phyloP scores from a whole-genome alignment of 2,888 invertebrate species.

The Drosophila macrospina region DNA sequence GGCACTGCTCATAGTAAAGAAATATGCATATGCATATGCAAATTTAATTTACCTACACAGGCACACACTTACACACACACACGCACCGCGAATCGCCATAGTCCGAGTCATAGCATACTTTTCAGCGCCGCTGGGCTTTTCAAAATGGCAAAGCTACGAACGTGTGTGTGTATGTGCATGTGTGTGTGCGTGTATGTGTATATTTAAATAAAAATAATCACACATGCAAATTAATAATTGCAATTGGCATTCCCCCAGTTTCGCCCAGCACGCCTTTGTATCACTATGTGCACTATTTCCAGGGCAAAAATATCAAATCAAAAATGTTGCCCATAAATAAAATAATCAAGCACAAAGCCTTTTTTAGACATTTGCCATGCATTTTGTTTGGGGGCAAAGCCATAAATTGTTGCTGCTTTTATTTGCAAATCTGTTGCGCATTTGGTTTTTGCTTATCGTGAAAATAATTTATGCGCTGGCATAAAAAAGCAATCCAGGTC shows the following conservation, averaged over 20 bases:
- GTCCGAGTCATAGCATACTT: slow-evolving; percentile 66
- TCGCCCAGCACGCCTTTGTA: slow-evolving; percentile 9
- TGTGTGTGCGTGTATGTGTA: slow-evolving; percentile 26
- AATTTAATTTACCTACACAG: slow-evolving; percentile 69
- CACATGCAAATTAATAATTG: slow-evolving; percentile 83
- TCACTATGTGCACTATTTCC: slow-evolving; percentile 31
- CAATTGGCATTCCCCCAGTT: slow-evolving; percentile 41
- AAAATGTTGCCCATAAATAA: slow-evolving; percentile 71
- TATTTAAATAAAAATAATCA: slow-evolving; percentile 80
- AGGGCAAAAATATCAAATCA: slow-evolving; percentile 51
- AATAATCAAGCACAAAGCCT: slow-evolving; percentile 44
- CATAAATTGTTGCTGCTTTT: slow-evolving; percentile 55
- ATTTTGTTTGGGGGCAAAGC: slow-evolving; percentile 41
- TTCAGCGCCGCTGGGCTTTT: slow-evolving; percentile 63
- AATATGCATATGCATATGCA: slow-evolving; percentile 69
- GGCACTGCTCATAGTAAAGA: slow-evolving; percentile 59
- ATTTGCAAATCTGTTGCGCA: slow-evolving; percentile 69
- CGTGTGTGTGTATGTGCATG: slow-evolving; percentile 23
- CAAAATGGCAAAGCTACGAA: slow-evolving; percentile 47
- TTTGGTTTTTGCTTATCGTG: slow-evolving; percentile 62
- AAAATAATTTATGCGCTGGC: slow-evolving; percentile 68
- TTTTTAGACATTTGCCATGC: slow-evolving; percentile 28
- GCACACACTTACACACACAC: slow-evolving; percentile 11
- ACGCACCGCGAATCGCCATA: not conserved
- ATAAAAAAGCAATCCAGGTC: slow-evolving; percentile 57